These are phyloP conservation scores for Matsumurasca onukii DNA, from an alignment of 1,140 invertebrate species.

Conservation along the genomic window DNA sequence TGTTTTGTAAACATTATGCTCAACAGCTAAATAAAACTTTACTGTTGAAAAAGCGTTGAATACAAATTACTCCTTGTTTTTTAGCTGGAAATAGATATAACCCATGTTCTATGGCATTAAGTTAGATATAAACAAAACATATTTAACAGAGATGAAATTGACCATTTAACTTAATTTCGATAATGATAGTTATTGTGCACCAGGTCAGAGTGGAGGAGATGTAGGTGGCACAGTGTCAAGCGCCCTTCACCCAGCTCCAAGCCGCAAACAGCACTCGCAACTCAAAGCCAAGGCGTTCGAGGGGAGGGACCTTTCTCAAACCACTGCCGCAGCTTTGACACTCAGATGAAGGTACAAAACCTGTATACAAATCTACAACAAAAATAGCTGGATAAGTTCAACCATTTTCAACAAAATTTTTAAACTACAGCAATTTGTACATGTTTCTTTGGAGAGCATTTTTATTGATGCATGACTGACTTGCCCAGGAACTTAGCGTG, in stretches of 20 bases:
- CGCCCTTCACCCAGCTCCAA: slow-evolving; percentile 43
- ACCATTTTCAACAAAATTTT: no score
- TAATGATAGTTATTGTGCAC: background rate
- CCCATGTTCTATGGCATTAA: no score
- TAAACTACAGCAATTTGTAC: no score
- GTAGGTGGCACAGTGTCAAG: slow-evolving; percentile 11
- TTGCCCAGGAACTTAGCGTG: slow-evolving; percentile 57
- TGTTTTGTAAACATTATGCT: background rate
- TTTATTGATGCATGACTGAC: background rate
- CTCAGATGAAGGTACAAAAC: slow-evolving; percentile 58
- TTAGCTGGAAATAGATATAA: no score
- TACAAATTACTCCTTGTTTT: no score
- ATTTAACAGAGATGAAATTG: no score
- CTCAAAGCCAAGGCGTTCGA: slow-evolving; percentile 52
- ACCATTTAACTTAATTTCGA: no score
- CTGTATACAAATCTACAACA: no score
- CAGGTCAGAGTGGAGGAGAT: slow-evolving; percentile 1
- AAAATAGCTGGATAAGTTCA: background rate
- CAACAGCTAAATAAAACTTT: no score
- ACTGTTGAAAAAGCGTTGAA: no score
- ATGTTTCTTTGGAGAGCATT: background rate
- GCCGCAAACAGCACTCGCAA: slow-evolving; percentile 50
- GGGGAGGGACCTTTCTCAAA: slow-evolving; percentile 62
- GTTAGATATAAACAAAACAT: no score
- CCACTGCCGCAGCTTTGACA: slow-evolving; percentile 63